Evolutionary conservation across 1,140 invertebrate species (phyloP).

Genomic region (Drosophila auraria): DNA sequence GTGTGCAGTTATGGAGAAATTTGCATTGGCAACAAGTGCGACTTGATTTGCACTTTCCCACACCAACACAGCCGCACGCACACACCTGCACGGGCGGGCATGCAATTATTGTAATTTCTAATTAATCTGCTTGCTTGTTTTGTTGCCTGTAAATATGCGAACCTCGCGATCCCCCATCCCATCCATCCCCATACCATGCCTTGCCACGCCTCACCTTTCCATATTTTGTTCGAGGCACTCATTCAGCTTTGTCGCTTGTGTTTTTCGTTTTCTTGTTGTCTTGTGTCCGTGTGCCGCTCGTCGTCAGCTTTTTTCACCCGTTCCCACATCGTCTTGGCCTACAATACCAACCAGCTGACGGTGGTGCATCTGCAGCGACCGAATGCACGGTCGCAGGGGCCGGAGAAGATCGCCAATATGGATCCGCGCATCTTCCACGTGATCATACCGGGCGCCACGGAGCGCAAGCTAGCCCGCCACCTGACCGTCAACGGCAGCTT

Average conservation of each 20-base stretch:
- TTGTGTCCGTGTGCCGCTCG: conserved; percentile 13
- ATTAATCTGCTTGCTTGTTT: conserved; percentile 76
- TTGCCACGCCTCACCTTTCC: conserved; percentile 49
- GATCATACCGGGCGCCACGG: conserved; percentile 87
- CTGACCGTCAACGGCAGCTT: conserved; percentile 88
- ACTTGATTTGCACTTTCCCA: conserved; percentile 72
- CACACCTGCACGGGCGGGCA: conserved; percentile 48
- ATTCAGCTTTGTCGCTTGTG: conserved; percentile 75
- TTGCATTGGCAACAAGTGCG: conserved; percentile 76
- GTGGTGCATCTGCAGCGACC: conserved; percentile 88
- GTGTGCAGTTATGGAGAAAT: conserved; percentile 71
- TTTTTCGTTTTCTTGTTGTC: conserved; percentile 19
- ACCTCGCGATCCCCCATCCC: conserved; percentile 3
- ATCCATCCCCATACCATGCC: background rate
- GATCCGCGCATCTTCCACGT: conserved; percentile 88
- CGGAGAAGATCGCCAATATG: conserved; percentile 87
- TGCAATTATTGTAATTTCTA: conserved; percentile 85
- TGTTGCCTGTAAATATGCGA: conserved; percentile 62
- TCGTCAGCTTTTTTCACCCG: conserved; percentile 88
- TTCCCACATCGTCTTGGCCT: conserved; percentile 88
- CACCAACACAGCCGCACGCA: conserved; percentile 57
- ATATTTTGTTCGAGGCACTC: conserved; percentile 74
- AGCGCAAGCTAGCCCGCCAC: conserved; percentile 88
- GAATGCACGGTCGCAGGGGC: conserved; percentile 85
- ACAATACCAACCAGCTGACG: conserved; percentile 89